Evolutionary conservation across 2,888 invertebrate genomes (phyloP), one percentile per base, ranked within the genome.

Genomic region (Diarsia dahlii): DNA sequence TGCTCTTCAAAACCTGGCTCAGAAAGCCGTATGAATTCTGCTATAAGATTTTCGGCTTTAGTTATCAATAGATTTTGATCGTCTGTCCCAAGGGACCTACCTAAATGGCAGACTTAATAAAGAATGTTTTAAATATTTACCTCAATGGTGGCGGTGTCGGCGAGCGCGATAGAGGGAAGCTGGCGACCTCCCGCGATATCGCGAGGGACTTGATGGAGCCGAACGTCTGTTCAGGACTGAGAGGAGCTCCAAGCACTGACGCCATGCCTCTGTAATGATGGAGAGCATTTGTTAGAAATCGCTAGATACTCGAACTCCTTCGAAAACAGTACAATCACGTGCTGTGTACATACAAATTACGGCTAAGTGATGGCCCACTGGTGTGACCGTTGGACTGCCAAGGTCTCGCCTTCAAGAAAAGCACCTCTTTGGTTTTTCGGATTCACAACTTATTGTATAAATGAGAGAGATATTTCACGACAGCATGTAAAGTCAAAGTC

Each of bases 201-300:
- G 98, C 97, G 84, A 98, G 95, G 58, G 98, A 98, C 87, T 98
- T 97, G 90, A 98, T 98, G 79, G 98, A 98, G 80, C 98, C 98
- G 90, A 98, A 98, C 8, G 97, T 97, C 94, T 98, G 98, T 92
- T 98, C 98, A 63, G 98, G 98, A 88, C 98, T 98, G 79, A 98
- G 94, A 85, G 98, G 97, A 78, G 97, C 97, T 86, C 97, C 97
- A 48, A 97, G 96, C 74, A 97, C 97, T 84, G 97, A 97, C 84
- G 97, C 97, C 96, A 98, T 97, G 80, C 97, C 97, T 89, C 98
- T 98, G 97, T 78, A 96, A 96, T 50, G 77, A 78, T 71, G 74
- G 76, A 81, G 5, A 63, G 70, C 8, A 66, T 64, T 39, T n/a
- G 71, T 70, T 45, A 74, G 39, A 23, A 56, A 6, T 28, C 28